phyloP scores from a whole-genome alignment of 2,113 vertebrate species.

The Tinamus guttatus region DNA sequence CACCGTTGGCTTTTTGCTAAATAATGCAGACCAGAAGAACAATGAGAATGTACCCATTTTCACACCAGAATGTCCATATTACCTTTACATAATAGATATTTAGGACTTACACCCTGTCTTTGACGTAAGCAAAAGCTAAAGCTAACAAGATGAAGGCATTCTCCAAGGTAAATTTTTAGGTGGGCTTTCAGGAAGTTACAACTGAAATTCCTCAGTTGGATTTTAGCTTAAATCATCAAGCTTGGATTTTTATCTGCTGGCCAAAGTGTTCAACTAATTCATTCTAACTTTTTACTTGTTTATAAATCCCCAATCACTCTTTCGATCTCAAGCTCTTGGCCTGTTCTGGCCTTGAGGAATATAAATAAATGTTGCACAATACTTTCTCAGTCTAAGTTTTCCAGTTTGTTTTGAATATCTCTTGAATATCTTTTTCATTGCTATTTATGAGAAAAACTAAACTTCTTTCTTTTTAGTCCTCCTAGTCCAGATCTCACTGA shows the following conservation, averaged over 20 bases:
- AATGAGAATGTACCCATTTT: background rate
- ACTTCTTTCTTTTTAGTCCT: background rate
- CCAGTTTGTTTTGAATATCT: background rate
- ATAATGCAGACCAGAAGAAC: background rate
- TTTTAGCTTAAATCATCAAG: background rate
- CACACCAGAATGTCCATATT: background rate
- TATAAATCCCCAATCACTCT: background rate
- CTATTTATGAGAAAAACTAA: background rate
- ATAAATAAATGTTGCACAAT: background rate
- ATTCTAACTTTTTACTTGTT: background rate
- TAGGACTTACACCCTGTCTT: background rate
- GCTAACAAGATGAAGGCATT: background rate
- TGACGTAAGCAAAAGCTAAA: background rate
- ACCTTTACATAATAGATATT: background rate
- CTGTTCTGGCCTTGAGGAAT: background rate
- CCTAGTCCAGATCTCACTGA: background rate
- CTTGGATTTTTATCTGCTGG: background rate
- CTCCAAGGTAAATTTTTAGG: background rate
- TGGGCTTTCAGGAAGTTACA: background rate
- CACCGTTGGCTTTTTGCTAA: background rate
- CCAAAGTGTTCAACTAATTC: background rate
- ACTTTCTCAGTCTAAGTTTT: background rate
- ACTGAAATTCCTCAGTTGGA: background rate
- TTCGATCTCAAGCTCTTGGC: background rate
- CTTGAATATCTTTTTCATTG: background rate